phyloP scores from a whole-genome alignment of 2,888 invertebrate species.

The Epirrhoe tristata region DNA sequence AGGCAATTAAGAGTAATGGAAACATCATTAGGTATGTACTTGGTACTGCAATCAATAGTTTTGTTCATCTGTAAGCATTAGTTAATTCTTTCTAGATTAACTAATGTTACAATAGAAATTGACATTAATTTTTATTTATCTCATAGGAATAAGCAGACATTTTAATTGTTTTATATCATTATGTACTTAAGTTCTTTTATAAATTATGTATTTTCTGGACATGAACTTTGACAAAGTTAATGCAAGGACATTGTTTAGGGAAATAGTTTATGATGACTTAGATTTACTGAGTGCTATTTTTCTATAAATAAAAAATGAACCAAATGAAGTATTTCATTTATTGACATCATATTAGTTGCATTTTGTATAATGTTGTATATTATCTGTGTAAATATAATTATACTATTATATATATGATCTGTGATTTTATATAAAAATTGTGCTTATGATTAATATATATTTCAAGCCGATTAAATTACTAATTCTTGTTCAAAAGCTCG shows the following conservation, averaged over 20 bases:
- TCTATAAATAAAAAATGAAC: conserved; percentile 16
- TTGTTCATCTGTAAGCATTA: background rate
- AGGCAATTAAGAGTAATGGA: background rate
- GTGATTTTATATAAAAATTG: too few species aligned
- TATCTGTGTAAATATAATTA: too few species aligned
- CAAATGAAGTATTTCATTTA: conserved; percentile 1
- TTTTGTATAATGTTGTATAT: too few species aligned
- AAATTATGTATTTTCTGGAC: conserved; percentile 46
- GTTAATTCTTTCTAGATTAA: conserved; percentile 2
- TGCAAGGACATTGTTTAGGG: conserved; percentile 15
- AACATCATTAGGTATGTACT: conserved; percentile 10
- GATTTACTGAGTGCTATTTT: conserved; percentile 27
- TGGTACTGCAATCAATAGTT: conserved; percentile 8
- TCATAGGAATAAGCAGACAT: conserved; percentile 52
- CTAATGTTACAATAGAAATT: conserved; percentile 23
- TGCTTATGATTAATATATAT: background rate
- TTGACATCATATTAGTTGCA: background rate
- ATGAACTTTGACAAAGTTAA: conserved; percentile 45
- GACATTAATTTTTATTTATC: conserved; percentile 28
- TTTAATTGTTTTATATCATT: conserved; percentile 54
- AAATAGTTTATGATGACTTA: conserved; percentile 38
- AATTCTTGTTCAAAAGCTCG: conserved; percentile 30
- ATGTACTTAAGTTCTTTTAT: conserved; percentile 60
- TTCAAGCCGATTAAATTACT: background rate
- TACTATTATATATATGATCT: too few species aligned